Evolutionary conservation across 2,113 vertebrate species (phyloP).

Genomic region (Ophiodon elongatus): DNA sequence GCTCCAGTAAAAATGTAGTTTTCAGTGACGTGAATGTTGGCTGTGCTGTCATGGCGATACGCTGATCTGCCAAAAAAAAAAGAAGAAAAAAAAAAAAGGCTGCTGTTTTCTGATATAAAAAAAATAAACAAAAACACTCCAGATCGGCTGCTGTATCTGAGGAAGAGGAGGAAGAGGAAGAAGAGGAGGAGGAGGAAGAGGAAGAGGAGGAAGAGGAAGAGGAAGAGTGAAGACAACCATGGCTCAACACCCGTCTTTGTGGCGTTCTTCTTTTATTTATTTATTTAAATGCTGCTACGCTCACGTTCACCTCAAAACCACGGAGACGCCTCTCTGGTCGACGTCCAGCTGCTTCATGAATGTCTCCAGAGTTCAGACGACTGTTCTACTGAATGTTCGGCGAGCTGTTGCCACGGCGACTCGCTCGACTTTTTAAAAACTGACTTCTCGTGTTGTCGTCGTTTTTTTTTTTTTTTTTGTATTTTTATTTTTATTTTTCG

Average conservation of each 20-base stretch:
- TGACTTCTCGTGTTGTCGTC: too few species aligned
- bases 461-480: not conserved
- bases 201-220: conserved; percentile 34
- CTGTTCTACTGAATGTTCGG: too few species aligned
- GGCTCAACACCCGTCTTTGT: too few species aligned
- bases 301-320: conserved; percentile 74
- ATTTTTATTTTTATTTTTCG: conserved; percentile 3
- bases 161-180: conserved; percentile 27
- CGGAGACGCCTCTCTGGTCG: conserved; percentile 51
- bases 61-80: not conserved
- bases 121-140: not conserved
- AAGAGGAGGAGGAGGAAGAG: conserved; percentile 40
- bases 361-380: too few species aligned
- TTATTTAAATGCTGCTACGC: conserved; percentile 76
- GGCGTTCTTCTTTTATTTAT: conserved; percentile 46
- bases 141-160: conserved; percentile 64
- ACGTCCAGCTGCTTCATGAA: too few species aligned
- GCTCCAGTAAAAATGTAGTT: conserved; percentile 73
- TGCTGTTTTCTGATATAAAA: conserved; percentile 38
- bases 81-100: not conserved
- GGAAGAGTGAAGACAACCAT: not conserved
- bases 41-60: conserved; percentile 61
- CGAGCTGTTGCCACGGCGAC: too few species aligned
- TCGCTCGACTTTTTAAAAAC: too few species aligned
- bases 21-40: conserved; percentile 79